Percentiles rank a stretch among this genome's conserved stretches.
Conservation (phyloP, 2,113 vertebrate genomes). For the Speoplatyrhinus poulsoni region DNA sequence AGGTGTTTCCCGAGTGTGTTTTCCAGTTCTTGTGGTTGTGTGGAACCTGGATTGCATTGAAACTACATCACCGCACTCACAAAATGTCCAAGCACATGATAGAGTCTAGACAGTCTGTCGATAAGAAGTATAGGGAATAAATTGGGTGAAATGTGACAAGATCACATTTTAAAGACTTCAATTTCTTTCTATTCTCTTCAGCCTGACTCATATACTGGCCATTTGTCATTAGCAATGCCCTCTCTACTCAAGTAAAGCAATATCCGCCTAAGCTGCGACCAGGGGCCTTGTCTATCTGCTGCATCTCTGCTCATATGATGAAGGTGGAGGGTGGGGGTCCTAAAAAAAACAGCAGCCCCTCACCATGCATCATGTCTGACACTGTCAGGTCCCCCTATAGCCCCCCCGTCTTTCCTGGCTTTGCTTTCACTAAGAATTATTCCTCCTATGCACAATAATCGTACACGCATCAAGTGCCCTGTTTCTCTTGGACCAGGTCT, state of each 20-base stretch:
- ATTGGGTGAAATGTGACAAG: slow-evolving; percentile 22
- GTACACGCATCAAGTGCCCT: slow-evolving; percentile 35
- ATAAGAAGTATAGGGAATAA: neutral
- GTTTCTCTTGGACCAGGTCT: slow-evolving; percentile 57
- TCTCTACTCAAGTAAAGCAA: slow-evolving; percentile 52
- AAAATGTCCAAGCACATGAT: slow-evolving; percentile 18
- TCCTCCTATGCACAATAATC: slow-evolving; percentile 46
- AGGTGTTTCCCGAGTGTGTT: slow-evolving; percentile 37
- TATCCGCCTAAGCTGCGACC: slow-evolving; percentile 47
- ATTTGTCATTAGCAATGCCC: slow-evolving; percentile 57
- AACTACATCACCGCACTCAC: slow-evolving; percentile 9
- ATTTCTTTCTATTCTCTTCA: slow-evolving; percentile 39
- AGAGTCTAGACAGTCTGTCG: slow-evolving; percentile 17
- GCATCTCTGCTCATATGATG: slow-evolving; percentile 51
- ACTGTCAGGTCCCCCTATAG: slow-evolving; percentile 28
- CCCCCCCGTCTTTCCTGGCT: slow-evolving; percentile 34
- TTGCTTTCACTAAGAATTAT: slow-evolving; percentile 41
- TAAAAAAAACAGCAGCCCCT: slow-evolving; percentile 41
- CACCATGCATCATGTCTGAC: slow-evolving; percentile 34
- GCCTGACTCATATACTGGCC: slow-evolving; percentile 9
- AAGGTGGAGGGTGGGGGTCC: slow-evolving; percentile 10
- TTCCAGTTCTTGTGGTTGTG: slow-evolving; percentile 7
- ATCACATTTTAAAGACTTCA: slow-evolving; percentile 27
- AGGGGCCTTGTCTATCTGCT: slow-evolving; percentile 32
- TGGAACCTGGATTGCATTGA: slow-evolving; percentile 8